Base-by-base conservation (phyloP, 2,797 vertebrate genomes). In the Phataginus tricuspis region DNA sequence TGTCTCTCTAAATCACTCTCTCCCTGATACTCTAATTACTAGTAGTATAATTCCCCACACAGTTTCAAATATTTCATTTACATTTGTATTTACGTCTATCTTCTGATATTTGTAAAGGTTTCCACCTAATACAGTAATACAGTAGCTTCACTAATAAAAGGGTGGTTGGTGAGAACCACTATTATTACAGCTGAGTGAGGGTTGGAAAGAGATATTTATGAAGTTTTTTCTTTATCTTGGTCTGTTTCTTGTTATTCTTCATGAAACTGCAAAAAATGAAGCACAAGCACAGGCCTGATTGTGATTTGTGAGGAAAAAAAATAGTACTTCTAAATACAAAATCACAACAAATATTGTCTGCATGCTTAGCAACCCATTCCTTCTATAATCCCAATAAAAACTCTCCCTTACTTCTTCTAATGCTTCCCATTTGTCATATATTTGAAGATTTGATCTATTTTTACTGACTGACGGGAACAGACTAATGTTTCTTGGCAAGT, bases 201-300 rank as follows among this genome's bases (percentile, higher is more conserved):
- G 8, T 4, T 68, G 31, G 53, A 61, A 87, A 85, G 39, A 69
- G 49, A 64, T 53, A 18, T 45, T 4, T 42, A 49, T 31, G 11
- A 94, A 87, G 55, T 37, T 27, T 66, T 51, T 94, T 57, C 21
- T 90, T 83, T 75, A 78, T 66, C 39, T 96, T 63, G 31, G 37
- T 21, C 31, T 29, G 3, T 87, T 83, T 71, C 25, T 79, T 86
- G 5, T 71, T 71, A 39, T 91, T 86, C 11, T 77, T 93, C 72
- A 88, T 37, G 37, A 95, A 82, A 86, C 25, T 66, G 4, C 16
- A 88, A 53, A 94, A 95, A 86, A 34, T 45, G 59, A 91, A 93
- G 59, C 1, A 42, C 21, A 45, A 11, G 45, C 77, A 75, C 23
- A 51, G 39, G 77, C 4, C 49, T 86, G 49, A n/a, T 11, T 94